Percentiles rank a stretch among this genome's conserved stretches.
Conservation (phyloP, 2,797 vertebrate genomes). For the Coregonus ussuriensis region DNA sequence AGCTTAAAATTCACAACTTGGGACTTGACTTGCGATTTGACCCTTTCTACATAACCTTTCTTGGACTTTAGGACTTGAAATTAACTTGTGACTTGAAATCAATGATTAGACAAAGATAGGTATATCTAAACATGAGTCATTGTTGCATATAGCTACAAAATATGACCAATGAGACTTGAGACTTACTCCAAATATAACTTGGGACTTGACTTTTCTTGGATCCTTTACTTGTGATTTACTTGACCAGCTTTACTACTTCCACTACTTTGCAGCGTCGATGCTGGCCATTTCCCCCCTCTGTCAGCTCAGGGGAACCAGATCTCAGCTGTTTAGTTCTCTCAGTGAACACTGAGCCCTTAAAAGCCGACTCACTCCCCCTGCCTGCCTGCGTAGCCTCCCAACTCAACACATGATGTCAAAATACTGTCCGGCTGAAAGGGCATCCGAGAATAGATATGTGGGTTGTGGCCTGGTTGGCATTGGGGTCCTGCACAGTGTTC, state of each 20-base stretch:
- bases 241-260: neutral
- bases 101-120: neutral
- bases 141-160: neutral
- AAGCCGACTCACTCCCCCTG: constrained; percentile 5
- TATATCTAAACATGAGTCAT: neutral
- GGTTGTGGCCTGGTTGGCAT: neutral
- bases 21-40: too few species aligned
- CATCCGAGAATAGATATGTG: constrained; percentile 44
- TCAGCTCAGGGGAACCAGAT: constrained; percentile 43
- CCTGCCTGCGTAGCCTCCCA: constrained; percentile 6
- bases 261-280: neutral
- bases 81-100: neutral
- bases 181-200: neutral
- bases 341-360: constrained; percentile 37
- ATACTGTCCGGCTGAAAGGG: constrained; percentile 31
- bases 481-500: neutral
- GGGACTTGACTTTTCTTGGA: too few species aligned
- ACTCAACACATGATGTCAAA: constrained; percentile 32
- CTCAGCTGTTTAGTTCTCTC: constrained; percentile 55
- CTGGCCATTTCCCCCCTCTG: constrained; percentile 21
- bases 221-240: neutral
- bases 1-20: too few species aligned
- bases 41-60: neutral
- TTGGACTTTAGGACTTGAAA: neutral
- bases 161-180: neutral